Conservation (phyloP, 2,113 vertebrate genomes). For the Hypomesus transpacificus region DNA sequence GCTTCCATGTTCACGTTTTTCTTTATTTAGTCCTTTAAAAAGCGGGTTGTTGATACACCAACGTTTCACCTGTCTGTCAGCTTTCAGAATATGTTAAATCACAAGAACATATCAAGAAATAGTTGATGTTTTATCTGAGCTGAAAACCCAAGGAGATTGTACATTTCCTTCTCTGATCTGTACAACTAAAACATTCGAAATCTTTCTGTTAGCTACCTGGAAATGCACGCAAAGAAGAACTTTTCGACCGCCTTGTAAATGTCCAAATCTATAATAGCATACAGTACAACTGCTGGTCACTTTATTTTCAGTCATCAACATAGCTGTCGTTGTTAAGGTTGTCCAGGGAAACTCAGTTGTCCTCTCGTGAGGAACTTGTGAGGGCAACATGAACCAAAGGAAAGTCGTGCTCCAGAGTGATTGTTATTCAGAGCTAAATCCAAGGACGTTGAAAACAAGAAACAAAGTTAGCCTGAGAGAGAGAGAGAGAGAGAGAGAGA, state of each 20-base stretch:
- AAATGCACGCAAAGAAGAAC: too few relatives aligned
- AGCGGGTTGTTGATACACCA: slow-evolving; percentile 51
- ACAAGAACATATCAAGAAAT: slow-evolving; percentile 50
- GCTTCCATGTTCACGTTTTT: slow-evolving; percentile 46
- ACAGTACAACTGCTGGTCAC: slow-evolving; percentile 5
- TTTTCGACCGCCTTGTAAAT: too few relatives aligned
- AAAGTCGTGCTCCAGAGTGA: slow-evolving; percentile 61
- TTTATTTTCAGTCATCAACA: background rate
- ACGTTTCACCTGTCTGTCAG: slow-evolving; percentile 58
- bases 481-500: slow-evolving; percentile 47
- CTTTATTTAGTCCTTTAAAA: slow-evolving; percentile 32
- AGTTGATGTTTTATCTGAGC: slow-evolving; percentile 46
- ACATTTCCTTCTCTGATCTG: slow-evolving; percentile 7
- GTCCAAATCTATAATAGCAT: slow-evolving; percentile 6
- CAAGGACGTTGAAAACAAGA: slow-evolving; percentile 63
- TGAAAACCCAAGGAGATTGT: slow-evolving; percentile 29
- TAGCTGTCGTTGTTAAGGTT: too few relatives aligned
- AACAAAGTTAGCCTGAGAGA: slow-evolving; percentile 49
- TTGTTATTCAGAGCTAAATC: slow-evolving; percentile 67
- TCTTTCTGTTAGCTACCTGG: too few relatives aligned
- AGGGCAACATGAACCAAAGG: slow-evolving; percentile 40
- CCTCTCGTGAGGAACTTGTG: slow-evolving; percentile 21
- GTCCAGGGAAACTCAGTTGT: background rate
- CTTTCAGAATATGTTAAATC: slow-evolving; percentile 45
- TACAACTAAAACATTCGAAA: too few relatives aligned